A percentile compares a stretch with the other conserved stretches of the same genome.
Evolutionary conservation across 2,888 invertebrate genomes (phyloP).

Genomic region (Nebria salina): DNA sequence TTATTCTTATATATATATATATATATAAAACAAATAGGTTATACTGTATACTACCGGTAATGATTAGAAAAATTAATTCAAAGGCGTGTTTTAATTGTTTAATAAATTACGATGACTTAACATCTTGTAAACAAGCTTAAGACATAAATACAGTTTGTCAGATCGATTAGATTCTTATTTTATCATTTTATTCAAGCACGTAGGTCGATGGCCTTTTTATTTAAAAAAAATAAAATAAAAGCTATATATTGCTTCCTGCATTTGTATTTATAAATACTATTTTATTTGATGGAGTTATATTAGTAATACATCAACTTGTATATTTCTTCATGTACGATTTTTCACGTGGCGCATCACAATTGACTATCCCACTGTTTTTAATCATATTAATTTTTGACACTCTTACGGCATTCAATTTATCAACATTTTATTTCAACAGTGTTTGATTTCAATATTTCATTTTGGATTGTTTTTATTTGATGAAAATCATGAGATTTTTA

Average conservation of each 20-base stretch:
- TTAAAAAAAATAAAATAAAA: neutral
- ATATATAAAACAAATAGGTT: conserved; percentile 34
- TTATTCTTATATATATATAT: conserved; percentile 20
- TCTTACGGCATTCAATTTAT: neutral
- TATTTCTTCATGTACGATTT: neutral
- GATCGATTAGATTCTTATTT: conserved; percentile 1
- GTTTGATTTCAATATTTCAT: too few relatives aligned
- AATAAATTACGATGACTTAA: conserved; percentile 26
- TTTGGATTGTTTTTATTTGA: too few relatives aligned
- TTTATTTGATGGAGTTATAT: neutral
- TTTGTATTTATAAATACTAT: neutral
- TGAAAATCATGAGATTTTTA: too few relatives aligned
- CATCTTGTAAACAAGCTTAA: conserved; percentile 26
- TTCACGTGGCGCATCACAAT: neutral
- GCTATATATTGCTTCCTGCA: conserved; percentile 1
- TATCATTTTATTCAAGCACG: neutral
- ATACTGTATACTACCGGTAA: conserved; percentile 27
- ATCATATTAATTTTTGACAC: neutral
- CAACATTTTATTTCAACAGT: neutral
- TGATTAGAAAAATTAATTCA: conserved; percentile 34
- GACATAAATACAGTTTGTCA: conserved; percentile 1
- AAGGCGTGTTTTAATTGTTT: conserved; percentile 40
- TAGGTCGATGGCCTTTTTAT: neutral
- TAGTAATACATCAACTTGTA: neutral
- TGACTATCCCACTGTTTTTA: neutral